Base-by-base conservation (phyloP, 2,888 invertebrate species). In the Dynastes grantii region DNA sequence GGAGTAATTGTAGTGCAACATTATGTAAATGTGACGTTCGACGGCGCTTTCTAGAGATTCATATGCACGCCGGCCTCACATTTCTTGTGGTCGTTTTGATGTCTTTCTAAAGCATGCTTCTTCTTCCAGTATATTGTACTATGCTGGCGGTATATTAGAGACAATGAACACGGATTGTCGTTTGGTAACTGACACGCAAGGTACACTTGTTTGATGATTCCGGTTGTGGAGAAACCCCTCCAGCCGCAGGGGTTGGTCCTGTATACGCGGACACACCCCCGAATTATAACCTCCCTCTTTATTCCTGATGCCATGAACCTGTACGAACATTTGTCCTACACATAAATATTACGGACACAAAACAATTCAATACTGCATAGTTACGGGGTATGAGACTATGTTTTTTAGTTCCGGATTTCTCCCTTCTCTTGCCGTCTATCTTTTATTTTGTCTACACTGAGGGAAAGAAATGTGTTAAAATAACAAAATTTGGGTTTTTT, bases 1-100 rank as follows among this genome's bases (percentile, higher is more conserved):
- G n/a, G 88, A 85, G 78, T 88, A 89, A 80, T 88, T 88, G 82
- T 88, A 88, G 81, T 88, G 88, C 65, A 89, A 84, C 89, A 88
- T 89, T 11, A 37, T 76, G 61, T n/a, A 58, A n/a, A 73, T 55
- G 8, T 11, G n/a, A 61, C 61, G 61, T 27, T 45, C 45, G 6
- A 40, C 9, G 65, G 13, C 16, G 13, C 13, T 71, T 71, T 64
- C 55, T 63, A 77, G 13, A 70, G 9, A 40, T 70, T 70, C 6
- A 16, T 16, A 22, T 22, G 51, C 13, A 45, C 67, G n/a, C 11
- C 61, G n/a, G 16, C 22, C 45, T 61, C 67, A 67, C 58, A 37
- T 61, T 58, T 73, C 55, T 67, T 78, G 53, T 45, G 71, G 70
- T 68, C 37, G 51, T 61, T 77, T 68, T 68, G 70, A 64, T 63